These are phyloP conservation scores for Hyles vespertilio DNA, from an alignment of 1,140 invertebrate genomes.

Conservation along the genomic window DNA sequence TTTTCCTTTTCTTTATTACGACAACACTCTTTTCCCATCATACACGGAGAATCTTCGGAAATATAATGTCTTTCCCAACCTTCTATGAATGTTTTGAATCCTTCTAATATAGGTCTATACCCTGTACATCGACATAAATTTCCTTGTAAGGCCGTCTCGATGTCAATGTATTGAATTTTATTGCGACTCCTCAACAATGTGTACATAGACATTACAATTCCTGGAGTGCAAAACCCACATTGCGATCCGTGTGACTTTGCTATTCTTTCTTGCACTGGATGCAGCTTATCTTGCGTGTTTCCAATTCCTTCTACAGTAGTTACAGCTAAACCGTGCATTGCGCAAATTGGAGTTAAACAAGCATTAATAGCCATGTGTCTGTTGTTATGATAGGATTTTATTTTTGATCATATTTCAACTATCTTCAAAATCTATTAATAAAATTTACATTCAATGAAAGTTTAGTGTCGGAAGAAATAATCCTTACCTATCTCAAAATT, in stretches of 20 bases:
- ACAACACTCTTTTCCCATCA: conserved; percentile 60
- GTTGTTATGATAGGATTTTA: not conserved
- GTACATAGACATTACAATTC: conserved; percentile 97
- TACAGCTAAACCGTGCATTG: conserved; percentile 89
- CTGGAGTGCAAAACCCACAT: conserved; percentile 95
- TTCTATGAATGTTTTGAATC: conserved; percentile 88
- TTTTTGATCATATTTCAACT: too few species aligned
- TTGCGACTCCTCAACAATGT: conserved; percentile 82
- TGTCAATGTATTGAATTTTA: conserved; percentile 78
- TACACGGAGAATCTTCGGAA: conserved; percentile 25
- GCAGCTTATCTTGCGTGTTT: conserved; percentile 81
- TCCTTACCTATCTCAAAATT: too few species aligned
- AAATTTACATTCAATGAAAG: not conserved
- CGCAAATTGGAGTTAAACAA: conserved; percentile 89
- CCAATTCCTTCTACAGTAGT: conserved; percentile 94
- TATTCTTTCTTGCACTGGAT: conserved; percentile 91
- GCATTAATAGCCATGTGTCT: conserved; percentile 94
- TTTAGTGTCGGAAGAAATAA: too few species aligned
- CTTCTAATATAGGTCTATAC: conserved; percentile 93
- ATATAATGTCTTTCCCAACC: conserved; percentile 78
- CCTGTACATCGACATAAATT: conserved; percentile 95
- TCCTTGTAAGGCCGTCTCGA: conserved; percentile 91
- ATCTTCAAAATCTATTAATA: too few species aligned
- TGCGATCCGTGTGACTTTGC: conserved; percentile 93
- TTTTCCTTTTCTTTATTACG: conserved; percentile 32